Evolutionary conservation across 2,888 invertebrate species (phyloP), one percentile per base, ranked within the genome.

Genomic region (Cheilosia vulpina): DNA sequence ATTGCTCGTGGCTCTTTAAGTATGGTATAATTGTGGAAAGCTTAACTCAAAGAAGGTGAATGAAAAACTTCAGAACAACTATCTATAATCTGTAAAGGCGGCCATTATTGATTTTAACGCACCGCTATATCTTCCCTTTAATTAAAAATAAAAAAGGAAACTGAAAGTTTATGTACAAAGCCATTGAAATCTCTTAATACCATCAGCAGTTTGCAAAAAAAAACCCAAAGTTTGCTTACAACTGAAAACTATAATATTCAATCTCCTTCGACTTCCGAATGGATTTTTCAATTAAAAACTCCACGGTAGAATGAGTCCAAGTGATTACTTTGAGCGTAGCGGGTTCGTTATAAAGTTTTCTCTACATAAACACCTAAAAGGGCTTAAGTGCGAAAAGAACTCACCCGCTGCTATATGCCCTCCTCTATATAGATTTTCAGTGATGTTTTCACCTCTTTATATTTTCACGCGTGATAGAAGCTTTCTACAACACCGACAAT

Each of bases 211-310:
- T 4, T 38, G 13, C 38, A 4, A 13, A 13, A 4, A 13, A 4
- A 38, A 13, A 38, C 13, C 13, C 38, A 38, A 38, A 38, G 38
- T 38, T 38, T 13, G 4, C 38, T 13, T 13, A 38, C 38, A 38
- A 13, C 9, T 27, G 21, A n/a, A 55, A 24, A 53, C 21, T 45
- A 19, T 13, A 15, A 19, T 15, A 47, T 15, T 50, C 41, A 41
- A 41, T 17, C 11, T 41, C 17, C 52, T n/a, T n/a, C 15, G 38
- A 21, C 55, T 52, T 52, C 43, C 27, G 27, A 47, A 63, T 73
- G 21, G 43, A 50, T 17, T 63, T 53, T 63, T 11, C 50, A 73
- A 73, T 62, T 73, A 62, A 69, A 69, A 55, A 55, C 55, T 27
- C 24, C 27, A 9, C 17, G 41, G 43, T 27, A 17, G 24, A 68